Conservation (phyloP, 1,140 invertebrate genomes). For the Cyphomyrmex costatus region DNA sequence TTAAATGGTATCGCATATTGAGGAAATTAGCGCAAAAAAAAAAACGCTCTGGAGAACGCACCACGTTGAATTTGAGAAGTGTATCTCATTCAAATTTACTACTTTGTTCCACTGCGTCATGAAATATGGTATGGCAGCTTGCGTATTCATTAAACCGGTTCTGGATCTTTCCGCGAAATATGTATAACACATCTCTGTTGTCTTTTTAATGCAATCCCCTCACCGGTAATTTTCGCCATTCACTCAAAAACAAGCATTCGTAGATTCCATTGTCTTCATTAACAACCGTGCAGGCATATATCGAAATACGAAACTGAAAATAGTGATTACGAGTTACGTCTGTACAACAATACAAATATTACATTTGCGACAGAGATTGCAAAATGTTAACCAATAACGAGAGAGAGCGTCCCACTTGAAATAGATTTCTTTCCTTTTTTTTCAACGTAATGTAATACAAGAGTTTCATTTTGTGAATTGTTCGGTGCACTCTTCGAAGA, state of each 20-base stretch:
- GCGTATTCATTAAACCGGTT: slow-evolving; percentile 33
- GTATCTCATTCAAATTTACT: slow-evolving; percentile 9
- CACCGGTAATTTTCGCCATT: slow-evolving; percentile 28
- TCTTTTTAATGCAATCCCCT: neutral
- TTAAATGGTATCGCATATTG: slow-evolving; percentile 17
- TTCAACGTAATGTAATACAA: neutral
- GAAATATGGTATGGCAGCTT: neutral
- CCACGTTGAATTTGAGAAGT: slow-evolving; percentile 13
- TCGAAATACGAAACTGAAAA: neutral
- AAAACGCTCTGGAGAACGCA: slow-evolving; percentile 11
- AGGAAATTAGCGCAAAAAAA: slow-evolving; percentile 37
- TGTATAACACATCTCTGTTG: slow-evolving; percentile 19
- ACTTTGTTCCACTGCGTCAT: slow-evolving; percentile 13
- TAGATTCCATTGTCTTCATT: neutral
- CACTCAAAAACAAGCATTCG: slow-evolving; percentile 30
- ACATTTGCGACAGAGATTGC: neutral
- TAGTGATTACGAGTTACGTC: neutral
- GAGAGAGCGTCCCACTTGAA: neutral
- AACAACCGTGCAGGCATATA: neutral
- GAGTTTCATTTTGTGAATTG: slow-evolving; percentile 39
- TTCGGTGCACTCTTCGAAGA: neutral
- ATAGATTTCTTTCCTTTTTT: neutral
- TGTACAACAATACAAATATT: neutral
- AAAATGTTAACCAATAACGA: slow-evolving; percentile 4
- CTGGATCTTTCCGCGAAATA: slow-evolving; percentile 30